Percentiles rank a stretch among this genome's conserved stretches.
phyloP scores from a whole-genome alignment of 1,140 invertebrate genomes.

The Procambarus clarkii region DNA sequence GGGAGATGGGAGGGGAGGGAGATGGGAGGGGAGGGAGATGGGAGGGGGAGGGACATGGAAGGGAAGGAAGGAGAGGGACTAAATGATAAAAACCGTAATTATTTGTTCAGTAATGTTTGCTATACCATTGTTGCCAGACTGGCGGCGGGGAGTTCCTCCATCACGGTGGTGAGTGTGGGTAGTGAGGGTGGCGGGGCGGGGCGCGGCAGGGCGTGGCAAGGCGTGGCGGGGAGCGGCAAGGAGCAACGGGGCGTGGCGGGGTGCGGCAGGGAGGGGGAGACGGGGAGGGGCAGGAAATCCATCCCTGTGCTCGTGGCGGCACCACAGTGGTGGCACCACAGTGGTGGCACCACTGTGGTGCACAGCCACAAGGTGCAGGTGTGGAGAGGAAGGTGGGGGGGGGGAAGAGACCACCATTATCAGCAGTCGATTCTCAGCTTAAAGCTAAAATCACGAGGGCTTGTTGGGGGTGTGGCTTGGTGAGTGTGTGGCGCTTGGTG shows the following conservation, averaged over 20 bases:
- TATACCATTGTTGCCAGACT: no score
- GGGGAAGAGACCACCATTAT: no score
- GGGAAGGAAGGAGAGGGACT: background rate
- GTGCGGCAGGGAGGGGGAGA: background rate
- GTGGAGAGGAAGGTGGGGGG: no score
- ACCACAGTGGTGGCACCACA: background rate
- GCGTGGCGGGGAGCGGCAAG: background rate
- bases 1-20: conserved; percentile 17
- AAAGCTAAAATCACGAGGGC: no score
- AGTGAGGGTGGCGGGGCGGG: background rate
- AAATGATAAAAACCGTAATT: no score
- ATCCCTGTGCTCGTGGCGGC: background rate
- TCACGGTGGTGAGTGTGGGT: background rate
- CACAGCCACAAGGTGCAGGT: no score
- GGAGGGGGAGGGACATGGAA: background rate
- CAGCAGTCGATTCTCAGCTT: no score
- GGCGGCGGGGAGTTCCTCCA: background rate
- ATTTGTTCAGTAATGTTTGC: no score
- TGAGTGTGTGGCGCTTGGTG: no score
- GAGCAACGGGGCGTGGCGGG: no score
- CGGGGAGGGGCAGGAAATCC: background rate
- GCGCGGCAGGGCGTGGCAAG: background rate
- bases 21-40: background rate
- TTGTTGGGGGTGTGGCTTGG: no score
- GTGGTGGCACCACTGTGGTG: no score